phyloP scores from a whole-genome alignment of 1,140 invertebrate species.

The Aphelinus certus region DNA sequence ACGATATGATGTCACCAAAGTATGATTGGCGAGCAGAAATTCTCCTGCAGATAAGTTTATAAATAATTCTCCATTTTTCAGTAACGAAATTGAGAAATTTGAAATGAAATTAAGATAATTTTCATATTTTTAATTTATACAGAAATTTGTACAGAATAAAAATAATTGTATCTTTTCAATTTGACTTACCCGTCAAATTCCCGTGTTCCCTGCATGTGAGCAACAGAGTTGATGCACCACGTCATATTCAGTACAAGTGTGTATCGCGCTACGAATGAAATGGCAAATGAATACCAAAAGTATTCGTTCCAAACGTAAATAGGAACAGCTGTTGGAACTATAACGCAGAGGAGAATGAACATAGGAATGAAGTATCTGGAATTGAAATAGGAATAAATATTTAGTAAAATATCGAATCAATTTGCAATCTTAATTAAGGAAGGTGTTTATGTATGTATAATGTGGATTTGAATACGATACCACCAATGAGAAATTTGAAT shows the following conservation, averaged over 20 bases:
- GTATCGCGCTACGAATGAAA: slow-evolving; percentile 76
- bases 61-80: too few relatives aligned
- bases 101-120: neutral
- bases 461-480: too few relatives aligned
- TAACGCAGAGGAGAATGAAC: slow-evolving; percentile 59
- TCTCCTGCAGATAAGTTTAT: neutral
- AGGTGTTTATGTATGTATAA: too few relatives aligned
- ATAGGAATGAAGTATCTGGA: too few relatives aligned
- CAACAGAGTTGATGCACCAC: slow-evolving; percentile 78
- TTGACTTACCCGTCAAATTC: slow-evolving; percentile 73
- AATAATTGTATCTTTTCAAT: too few relatives aligned
- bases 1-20: slow-evolving; percentile 70
- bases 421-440: too few relatives aligned
- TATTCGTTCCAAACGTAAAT: slow-evolving; percentile 80
- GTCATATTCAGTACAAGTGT: slow-evolving; percentile 71
- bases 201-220: slow-evolving; percentile 73
- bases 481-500: too few relatives aligned
- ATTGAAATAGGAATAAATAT: too few relatives aligned
- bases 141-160: too few relatives aligned
- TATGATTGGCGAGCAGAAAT: slow-evolving; percentile 65
- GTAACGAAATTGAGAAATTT: too few relatives aligned
- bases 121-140: too few relatives aligned
- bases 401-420: too few relatives aligned
- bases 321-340: slow-evolving; percentile 78
- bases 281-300: slow-evolving; percentile 77